Base-by-base conservation (phyloP, 2,113 vertebrate species). In the Thinocorus orbignyianus region DNA sequence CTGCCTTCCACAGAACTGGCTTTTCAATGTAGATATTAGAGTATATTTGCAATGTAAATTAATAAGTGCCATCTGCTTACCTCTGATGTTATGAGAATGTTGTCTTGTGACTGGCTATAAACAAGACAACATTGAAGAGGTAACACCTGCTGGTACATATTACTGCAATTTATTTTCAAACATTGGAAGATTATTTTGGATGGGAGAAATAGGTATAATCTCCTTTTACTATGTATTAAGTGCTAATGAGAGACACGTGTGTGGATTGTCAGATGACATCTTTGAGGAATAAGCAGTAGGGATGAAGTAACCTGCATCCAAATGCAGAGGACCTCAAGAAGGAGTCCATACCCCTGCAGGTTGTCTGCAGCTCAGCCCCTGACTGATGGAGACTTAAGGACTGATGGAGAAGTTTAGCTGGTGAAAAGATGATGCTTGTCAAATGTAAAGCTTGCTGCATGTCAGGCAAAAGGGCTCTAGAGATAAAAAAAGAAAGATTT, bases 61-160 rank as follows among this genome's bases (percentile, higher is more conserved):
- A 97, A 92, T 96, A 96, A 93, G 80, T 68, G 69, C 96, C 96
- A 97, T 97, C 96, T 97, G 96, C 93, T 97, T 95, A 96, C 95
- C 96, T 96, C 92, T 48, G 65, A 62, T 90, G 96, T 94, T 95
- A 19, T 91, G 92, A 88, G 96, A 96, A 93, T 95, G 93, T 96
- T 97, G 90, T 95, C 96, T 96, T 44, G 83, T 91, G 95, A 31
- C 33, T 58, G 95, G 96, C 93, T 92, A 57, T 88, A 97, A 96
- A 97, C 96, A 96, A 96, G 92, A 94, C 96, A 96, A 97, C 90
- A 96, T 33, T 93, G 93, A 87, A 61, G 95, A 96, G 95, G 93
- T 89, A 95, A 82, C 96, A 97, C 96, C 96, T 97, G 96, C 96
- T 93, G 79, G 88, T 46, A 79, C 93, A 92, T 84, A 96, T 96